These are phyloP conservation scores for Drosophila equinoxialis DNA, from an alignment of 1,140 invertebrate species.

Conservation along the genomic window DNA sequence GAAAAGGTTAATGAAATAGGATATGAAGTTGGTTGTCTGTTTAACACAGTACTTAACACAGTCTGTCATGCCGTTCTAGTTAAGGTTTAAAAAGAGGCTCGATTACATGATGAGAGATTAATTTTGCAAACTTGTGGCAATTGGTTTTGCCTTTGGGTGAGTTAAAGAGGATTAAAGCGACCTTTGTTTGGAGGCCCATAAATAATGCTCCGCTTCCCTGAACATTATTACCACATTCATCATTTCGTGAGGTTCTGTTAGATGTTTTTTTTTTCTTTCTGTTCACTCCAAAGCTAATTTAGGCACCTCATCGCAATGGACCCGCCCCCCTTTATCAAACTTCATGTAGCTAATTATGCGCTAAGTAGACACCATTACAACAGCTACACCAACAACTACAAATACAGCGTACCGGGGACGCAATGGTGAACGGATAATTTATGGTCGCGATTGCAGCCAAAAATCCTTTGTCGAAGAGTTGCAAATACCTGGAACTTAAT, in stretches of 20 bases:
- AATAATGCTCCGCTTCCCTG: conserved; percentile 2
- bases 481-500: conserved; percentile 81
- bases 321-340: conserved; percentile 49
- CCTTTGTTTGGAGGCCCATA: background rate
- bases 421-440: conserved; percentile 57
- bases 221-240: conserved; percentile 76
- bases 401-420: background rate
- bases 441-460: conserved; percentile 78
- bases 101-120: background rate
- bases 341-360: conserved; percentile 81
- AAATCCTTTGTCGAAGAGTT: conserved; percentile 81
- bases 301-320: conserved; percentile 20
- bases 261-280: conserved; percentile 12
- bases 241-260: conserved; percentile 44
- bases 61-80: too few relatives aligned
- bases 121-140: background rate
- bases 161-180: background rate
- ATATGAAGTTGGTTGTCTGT: too few relatives aligned
- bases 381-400: conserved; percentile 22
- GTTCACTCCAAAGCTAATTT: conserved; percentile 54
- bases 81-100: too few relatives aligned
- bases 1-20: too few relatives aligned
- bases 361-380: conserved; percentile 68
- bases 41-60: too few relatives aligned
- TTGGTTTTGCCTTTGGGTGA: background rate